Evolutionary conservation across 2,113 vertebrate genomes (phyloP).

Genomic region (Siniperca chuatsi): DNA sequence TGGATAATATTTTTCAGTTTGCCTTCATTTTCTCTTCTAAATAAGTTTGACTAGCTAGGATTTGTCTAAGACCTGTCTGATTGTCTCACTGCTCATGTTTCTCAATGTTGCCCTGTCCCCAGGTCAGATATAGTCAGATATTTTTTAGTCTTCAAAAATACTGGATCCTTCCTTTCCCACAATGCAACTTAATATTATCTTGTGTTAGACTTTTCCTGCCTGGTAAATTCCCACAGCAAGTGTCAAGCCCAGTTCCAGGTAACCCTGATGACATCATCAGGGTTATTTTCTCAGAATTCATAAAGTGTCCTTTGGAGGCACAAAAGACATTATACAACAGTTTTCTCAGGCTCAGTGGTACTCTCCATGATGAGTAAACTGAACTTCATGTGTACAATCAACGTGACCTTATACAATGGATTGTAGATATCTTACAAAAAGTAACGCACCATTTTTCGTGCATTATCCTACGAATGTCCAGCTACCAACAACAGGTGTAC

Average conservation of each 20-base stretch:
- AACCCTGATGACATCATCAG: not conserved
- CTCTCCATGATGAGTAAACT: not conserved
- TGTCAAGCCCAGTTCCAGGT: not conserved
- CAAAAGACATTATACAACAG: not conserved
- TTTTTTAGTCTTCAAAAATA: not conserved
- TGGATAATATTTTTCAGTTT: not conserved
- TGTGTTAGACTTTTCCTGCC: not conserved
- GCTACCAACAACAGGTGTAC: too few species aligned
- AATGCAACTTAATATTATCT: not conserved
- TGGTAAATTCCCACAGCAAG: not conserved
- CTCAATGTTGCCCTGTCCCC: not conserved
- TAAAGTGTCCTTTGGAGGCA: not conserved
- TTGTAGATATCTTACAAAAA: too few species aligned
- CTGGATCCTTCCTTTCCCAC: not conserved
- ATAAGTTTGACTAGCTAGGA: not conserved
- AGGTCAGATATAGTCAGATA: not conserved
- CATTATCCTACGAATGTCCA: too few species aligned
- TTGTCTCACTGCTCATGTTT: not conserved
- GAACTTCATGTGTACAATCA: not conserved
- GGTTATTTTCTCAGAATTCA: not conserved
- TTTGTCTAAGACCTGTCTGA: not conserved
- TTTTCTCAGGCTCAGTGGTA: not conserved
- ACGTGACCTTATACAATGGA: too few species aligned
- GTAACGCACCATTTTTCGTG: too few species aligned
- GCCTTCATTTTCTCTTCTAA: not conserved